Evolutionary conservation across 2,888 invertebrate species (phyloP).

Genomic region (Sialis lutaria): DNA sequence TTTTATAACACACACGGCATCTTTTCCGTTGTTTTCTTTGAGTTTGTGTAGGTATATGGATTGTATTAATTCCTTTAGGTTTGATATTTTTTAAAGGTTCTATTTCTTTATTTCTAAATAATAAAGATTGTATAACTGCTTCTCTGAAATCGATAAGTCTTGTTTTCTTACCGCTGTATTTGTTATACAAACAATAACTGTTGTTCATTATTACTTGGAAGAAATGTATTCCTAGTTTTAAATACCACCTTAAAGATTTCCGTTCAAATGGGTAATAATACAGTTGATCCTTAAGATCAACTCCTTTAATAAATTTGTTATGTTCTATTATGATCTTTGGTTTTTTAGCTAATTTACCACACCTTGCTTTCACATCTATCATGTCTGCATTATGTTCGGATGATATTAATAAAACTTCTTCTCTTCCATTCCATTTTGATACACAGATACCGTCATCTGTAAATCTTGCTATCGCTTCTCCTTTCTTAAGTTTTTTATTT

Average conservation of each 20-base stretch:
- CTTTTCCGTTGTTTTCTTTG: not conserved
- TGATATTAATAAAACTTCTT: constrained; percentile 5
- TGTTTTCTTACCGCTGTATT: not conserved
- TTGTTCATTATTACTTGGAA: not conserved
- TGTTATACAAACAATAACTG: not conserved
- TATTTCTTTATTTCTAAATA: not conserved
- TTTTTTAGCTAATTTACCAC: not conserved
- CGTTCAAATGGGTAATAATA: not conserved
- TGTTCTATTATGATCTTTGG: not conserved
- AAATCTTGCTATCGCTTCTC: constrained; percentile 9
- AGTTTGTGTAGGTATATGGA: not conserved
- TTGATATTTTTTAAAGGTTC: not conserved
- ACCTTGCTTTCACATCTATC: not conserved
- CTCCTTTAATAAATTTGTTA: not conserved
- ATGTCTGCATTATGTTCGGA: not conserved
- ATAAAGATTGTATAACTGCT: not conserved
- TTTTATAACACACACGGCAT: not conserved
- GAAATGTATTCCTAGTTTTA: not conserved
- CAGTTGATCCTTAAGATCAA: not conserved
- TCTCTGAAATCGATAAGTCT: not conserved
- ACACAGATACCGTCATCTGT: constrained; percentile 7
- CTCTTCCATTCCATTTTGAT: constrained; percentile 8
- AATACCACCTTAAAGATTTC: not conserved
- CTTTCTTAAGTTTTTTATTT: constrained; percentile 9
- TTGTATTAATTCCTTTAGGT: not conserved